phyloP scores from a whole-genome alignment of 2,113 vertebrate species.

The Melospiza georgiana region DNA sequence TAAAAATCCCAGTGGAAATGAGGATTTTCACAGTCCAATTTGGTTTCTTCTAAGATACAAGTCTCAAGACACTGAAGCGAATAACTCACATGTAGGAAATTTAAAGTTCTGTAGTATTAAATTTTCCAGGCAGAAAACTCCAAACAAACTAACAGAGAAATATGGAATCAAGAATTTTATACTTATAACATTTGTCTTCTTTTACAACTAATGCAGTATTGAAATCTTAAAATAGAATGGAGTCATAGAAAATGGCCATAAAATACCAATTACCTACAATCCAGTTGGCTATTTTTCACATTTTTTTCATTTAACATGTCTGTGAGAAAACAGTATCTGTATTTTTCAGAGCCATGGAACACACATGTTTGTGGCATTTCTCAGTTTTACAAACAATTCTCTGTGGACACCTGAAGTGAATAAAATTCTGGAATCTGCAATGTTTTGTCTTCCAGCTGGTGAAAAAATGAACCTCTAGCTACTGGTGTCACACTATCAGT shows the following conservation, averaged over 20 bases:
- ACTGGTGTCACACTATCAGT: neutral
- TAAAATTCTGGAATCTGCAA: neutral
- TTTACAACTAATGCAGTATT: neutral
- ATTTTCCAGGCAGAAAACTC: neutral
- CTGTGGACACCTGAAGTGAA: neutral
- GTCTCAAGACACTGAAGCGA: conserved; percentile 30
- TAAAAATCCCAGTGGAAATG: conserved; percentile 76
- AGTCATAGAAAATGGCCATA: neutral
- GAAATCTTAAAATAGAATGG: neutral
- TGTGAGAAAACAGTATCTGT: neutral
- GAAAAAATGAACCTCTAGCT: neutral
- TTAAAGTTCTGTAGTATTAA: neutral
- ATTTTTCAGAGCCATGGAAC: neutral
- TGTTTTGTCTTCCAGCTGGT: neutral
- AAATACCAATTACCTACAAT: neutral
- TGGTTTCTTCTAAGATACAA: conserved; percentile 63
- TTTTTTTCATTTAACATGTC: neutral
- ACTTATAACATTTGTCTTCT: neutral
- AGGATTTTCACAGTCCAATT: conserved; percentile 72
- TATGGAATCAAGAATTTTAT: neutral
- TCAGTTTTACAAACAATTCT: neutral
- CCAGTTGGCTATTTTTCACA: neutral
- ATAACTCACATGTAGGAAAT: conserved; percentile 4
- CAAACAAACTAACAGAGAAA: neutral
- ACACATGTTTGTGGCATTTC: neutral